Base-by-base conservation (phyloP, 2,888 invertebrate species). In the Lithophane socia region DNA sequence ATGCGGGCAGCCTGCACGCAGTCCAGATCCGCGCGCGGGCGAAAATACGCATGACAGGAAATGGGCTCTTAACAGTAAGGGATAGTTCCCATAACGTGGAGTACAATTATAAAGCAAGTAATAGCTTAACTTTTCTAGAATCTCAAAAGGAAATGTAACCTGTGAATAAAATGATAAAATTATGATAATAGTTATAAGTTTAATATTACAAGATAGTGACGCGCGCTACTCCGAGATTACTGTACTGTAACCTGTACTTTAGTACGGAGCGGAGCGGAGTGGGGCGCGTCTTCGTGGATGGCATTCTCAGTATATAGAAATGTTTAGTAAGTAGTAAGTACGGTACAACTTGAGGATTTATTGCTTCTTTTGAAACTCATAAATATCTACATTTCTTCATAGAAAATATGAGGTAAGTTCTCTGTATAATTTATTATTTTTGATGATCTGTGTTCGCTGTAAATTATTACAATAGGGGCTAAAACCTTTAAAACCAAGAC, bases 141-240 rank as follows among this genome's bases (percentile, higher is more conserved):
- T 77, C 61, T 76, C 44, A 60, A 61, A n/a, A 58, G 52, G 8
- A 52, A 29, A 56, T 76, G 71, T 82, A 82, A n/a, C 3, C 56
- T 44, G n/a, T 56, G 13, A 56, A 61, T 7, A 60, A 70, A 49
- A 42, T 52, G 18, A 44, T 60, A 76, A n/a, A 52, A 54, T 49
- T 24, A 21, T 56, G 49, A 63, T 49, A 56, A 7, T 63, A 47
- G 37, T 71, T 47, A 16, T 10, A 70, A 63, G 24, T 72, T 64
- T 58, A 49, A 47, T 65, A 65, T 49, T 65, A 37, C 37, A 37
- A 29, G 37, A 37, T 37, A 37, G 37, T 37, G 37, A 4, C 37
- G 37, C 37, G 37, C 5, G 5, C 37, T 4, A 37, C 37, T 37
- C 37, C 37, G 37, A 3, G 37, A 37, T 37, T 3, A 37, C 37